Evolutionary conservation across 1,140 invertebrate genomes (phyloP), one percentile per base, ranked within the genome.

Genomic region (Gonioctena quinquepunctata): DNA sequence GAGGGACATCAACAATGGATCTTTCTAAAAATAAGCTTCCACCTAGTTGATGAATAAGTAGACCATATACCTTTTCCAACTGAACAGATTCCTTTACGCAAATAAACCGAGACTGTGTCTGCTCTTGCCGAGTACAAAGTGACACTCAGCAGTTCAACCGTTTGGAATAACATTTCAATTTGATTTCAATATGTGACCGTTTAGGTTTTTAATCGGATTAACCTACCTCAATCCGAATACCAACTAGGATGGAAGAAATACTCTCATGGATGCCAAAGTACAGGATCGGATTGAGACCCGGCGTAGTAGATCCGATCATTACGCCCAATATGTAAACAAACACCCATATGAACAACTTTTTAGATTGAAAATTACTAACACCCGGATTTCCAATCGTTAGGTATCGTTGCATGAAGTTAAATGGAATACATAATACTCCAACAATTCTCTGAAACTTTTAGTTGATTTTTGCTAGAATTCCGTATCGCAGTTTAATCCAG

Each of bases 141-240:
- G 74, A 71, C 71, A 76, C 74, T 76, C 62, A 72, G 28, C 67
- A 63, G 68, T 69, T 71, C 74, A 76, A 69, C 71, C 71, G 69
- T 66, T 71, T 52, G 74, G 74, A 76, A 76, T 76, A 72, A 42
- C 68, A 72, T 73, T 70, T 68, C 71, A 73, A 76, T 76, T 72
- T 66, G 59, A 71, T 69, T 70, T 70, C 64, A 75, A 72, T 75
- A 75, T 72, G 74, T 70, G 71, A 72, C 68, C 69, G 66, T 72
- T 71, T 72, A 52, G 68, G 71, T 62, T 18, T 69, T 64, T 76
- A 76, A 76, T 76, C 74, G 23, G 74, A 73, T 76, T 76, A 76
- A 49, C 56, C 56, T 59, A 59, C 56, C 56, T 59, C 56, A 59
- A 59, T 11, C 2, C 33, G 33, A 42, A 42, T 42, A n/a, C 33